These are phyloP conservation scores for Trinectes maculatus DNA, from an alignment of 2,113 vertebrate species.

Conservation along the genomic window DNA sequence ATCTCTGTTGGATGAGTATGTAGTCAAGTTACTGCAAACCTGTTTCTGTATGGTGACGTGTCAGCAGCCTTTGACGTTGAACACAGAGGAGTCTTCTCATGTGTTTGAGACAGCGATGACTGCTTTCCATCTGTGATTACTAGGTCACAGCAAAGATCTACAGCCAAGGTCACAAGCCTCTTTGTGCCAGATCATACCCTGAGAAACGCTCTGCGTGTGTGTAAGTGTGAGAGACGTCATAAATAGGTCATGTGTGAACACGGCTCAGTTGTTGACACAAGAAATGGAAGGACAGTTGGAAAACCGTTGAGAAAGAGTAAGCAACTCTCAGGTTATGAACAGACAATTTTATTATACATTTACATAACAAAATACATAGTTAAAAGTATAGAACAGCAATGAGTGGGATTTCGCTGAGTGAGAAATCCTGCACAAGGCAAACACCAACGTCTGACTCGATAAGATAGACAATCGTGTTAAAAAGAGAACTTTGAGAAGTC, in stretches of 20 bases:
- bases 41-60: background rate
- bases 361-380: conserved; percentile 72
- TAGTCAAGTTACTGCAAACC: background rate
- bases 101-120: background rate
- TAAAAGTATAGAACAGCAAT: conserved; percentile 43
- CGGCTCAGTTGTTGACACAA: conserved; percentile 7
- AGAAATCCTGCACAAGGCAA: conserved; percentile 67
- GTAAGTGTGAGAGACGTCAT: conserved; percentile 56
- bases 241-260: conserved; percentile 30
- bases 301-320: background rate
- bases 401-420: conserved; percentile 60
- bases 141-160: conserved; percentile 46
- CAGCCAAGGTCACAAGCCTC: conserved; percentile 53
- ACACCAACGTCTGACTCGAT: conserved; percentile 64
- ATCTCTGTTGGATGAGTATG: background rate
- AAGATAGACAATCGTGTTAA: conserved; percentile 75
- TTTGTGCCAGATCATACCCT: conserved; percentile 54
- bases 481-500: conserved; percentile 68
- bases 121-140: conserved; percentile 30
- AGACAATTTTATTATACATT: conserved; percentile 72
- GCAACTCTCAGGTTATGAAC: conserved; percentile 9
- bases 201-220: conserved; percentile 51
- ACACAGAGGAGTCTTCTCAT: conserved; percentile 4
- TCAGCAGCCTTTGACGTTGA: background rate
- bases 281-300: background rate